Percentiles rank a stretch among this genome's conserved stretches.
Conservation (phyloP, 2,888 invertebrate species). For the Priocnemis perturbator region DNA sequence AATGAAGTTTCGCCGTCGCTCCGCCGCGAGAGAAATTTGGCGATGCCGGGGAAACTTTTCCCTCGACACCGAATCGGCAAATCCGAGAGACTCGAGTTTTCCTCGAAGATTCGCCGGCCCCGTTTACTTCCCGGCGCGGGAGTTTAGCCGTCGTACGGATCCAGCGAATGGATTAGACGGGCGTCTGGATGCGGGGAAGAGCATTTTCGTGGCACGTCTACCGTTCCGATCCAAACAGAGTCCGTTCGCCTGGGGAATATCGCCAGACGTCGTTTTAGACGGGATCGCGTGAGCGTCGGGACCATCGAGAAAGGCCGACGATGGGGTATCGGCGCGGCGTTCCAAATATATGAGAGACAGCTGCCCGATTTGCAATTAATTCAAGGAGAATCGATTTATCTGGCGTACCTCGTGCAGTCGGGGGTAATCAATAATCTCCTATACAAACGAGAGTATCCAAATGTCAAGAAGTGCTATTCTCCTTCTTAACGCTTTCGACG, state of each 20-base stretch:
- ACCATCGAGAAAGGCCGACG: background rate
- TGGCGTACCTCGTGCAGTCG: background rate
- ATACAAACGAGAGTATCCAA: too few relatives aligned
- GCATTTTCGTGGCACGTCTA: conserved; percentile 5
- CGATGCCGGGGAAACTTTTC: background rate
- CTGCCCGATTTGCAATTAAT: background rate
- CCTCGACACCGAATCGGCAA: background rate
- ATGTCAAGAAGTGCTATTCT: too few relatives aligned
- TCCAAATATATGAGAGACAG: background rate
- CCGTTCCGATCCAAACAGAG: background rate
- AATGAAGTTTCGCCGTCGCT: background rate
- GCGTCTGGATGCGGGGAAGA: conserved; percentile 4
- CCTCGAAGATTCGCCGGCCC: conserved; percentile 21
- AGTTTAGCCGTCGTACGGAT: conserved; percentile 22
- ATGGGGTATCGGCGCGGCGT: background rate
- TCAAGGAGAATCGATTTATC: background rate
- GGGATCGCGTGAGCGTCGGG: conserved; percentile 1
- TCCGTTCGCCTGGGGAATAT: conserved; percentile 9
- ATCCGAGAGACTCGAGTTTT: background rate
- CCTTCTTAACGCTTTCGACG: too few relatives aligned
- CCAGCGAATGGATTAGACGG: conserved; percentile 24
- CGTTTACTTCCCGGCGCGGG: conserved; percentile 7
- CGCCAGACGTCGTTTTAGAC: conserved; percentile 3
- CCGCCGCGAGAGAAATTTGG: too few relatives aligned
- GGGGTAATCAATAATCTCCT: too few relatives aligned